Base-by-base conservation (phyloP, 2,797 vertebrate species). In the Argya squamiceps region DNA sequence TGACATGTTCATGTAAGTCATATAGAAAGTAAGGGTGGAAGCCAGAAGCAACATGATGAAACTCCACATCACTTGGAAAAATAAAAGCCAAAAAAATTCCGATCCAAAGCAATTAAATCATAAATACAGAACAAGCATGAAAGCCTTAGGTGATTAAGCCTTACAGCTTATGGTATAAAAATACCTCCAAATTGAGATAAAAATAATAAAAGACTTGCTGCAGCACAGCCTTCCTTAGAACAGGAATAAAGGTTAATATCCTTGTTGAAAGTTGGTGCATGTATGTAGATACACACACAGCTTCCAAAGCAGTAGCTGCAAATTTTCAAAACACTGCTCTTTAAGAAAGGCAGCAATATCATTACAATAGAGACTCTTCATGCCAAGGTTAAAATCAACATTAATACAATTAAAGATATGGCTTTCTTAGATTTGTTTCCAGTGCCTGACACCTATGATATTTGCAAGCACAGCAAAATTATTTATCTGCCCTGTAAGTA, bases 251-350 rank as follows among this genome's bases (percentile, higher is more conserved):
- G 23, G 5, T 76, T 32, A 81, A 58, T n/a, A 79, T 15, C 30
- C 34, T 10, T 0, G 0, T 4, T 65, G 47, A 85, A 77, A 79
- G 15, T 24, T 13, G 37, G 5, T n/a, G 18, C 17, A 4, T 15
- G 12, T 16, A 2, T 27, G 7, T 9, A 69, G 15, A 49, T 43
- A 65, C 5, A 39, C 5, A 22, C 1, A 4, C 15, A 50, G 27
- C 14, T 36, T 37, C 32, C 36, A 73, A 76, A 84, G 29, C 18
- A 58, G 30, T 11, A 76, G n/a, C 39, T 78, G n/a, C 21, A 64
- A 22, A 19, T 59, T 76, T 79, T 74, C 26, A 50, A 81, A 24
- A 8, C 1, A 2, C 4, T 15, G 50, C 22, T 65, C 23, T 37
- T 73, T 37, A 53, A 46, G 10, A 62, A 17, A 55, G 12, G 36